Conservation (phyloP, 2,888 invertebrate genomes). For the Cosmopolites sordidus region DNA sequence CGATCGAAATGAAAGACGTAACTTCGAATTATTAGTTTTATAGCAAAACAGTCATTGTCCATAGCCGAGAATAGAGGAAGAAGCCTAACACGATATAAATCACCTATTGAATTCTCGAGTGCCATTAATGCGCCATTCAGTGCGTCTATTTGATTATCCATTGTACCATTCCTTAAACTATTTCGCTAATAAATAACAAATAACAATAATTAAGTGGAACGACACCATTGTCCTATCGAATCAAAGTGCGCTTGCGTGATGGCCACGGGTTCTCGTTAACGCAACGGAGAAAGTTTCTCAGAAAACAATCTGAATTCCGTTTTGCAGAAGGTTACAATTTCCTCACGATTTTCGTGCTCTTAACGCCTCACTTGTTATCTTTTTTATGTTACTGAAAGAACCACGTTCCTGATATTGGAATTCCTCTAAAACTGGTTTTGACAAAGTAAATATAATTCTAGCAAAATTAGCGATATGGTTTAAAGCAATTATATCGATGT, state of each 20-base stretch:
- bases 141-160: background rate
- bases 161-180: background rate
- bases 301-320: background rate
- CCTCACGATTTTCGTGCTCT: slow-evolving; percentile 1
- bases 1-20: too few relatives aligned
- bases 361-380: background rate
- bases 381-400: too few relatives aligned
- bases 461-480: too few relatives aligned
- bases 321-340: background rate
- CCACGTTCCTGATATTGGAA: too few relatives aligned
- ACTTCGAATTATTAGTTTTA: too few relatives aligned
- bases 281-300: slow-evolving; percentile 1
- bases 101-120: background rate
- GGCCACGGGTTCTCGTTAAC: background rate
- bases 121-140: background rate
- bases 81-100: background rate
- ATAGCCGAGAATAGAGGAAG: too few relatives aligned
- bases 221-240: background rate
- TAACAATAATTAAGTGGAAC: background rate
- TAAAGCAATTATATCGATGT: too few relatives aligned
- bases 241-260: background rate
- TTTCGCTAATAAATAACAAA: slow-evolving; percentile 1
- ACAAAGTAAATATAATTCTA: too few relatives aligned
- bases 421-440: too few relatives aligned
- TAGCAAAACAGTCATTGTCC: too few relatives aligned